A percentile compares a stretch with the other conserved stretches of the same genome.
phyloP scores from a whole-genome alignment of 30 jellyfish, hydroid and myxozoan species.

The Rhopilema esculentum region DNA sequence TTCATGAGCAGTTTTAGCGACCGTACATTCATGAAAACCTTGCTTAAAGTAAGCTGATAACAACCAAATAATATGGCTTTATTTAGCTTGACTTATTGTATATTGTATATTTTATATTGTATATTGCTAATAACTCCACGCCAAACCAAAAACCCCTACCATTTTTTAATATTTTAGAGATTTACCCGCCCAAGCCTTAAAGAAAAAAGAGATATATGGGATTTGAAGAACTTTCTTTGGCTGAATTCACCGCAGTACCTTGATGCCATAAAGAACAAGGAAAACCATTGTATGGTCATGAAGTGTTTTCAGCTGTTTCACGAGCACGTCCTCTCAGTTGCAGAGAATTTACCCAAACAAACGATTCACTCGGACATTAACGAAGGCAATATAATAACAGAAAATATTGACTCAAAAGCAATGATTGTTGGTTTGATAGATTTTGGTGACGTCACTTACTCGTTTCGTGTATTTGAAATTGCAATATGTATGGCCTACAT shows the following conservation, averaged over 20 bases:
- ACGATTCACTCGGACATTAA: constrained; percentile 39
- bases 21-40: too few species aligned
- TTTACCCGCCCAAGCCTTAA: constrained; percentile 46
- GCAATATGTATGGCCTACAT: constrained; percentile 59
- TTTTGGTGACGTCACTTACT: constrained; percentile 55
- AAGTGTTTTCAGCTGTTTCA: constrained; percentile 24
- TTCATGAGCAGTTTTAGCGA: too few species aligned
- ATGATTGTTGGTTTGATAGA: constrained; percentile 47
- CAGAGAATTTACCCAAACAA: constrained; percentile 46
- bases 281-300: not conserved
- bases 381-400: constrained; percentile 27
- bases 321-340: constrained; percentile 13
- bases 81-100: too few species aligned
- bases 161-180: constrained; percentile 6
- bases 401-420: not conserved
- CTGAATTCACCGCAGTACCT: constrained; percentile 48
- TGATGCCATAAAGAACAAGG: constrained; percentile 14
- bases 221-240: constrained; percentile 27
- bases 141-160: too few species aligned
- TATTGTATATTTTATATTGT: not conserved
- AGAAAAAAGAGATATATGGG: constrained; percentile 43
- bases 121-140: too few species aligned
- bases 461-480: constrained; percentile 63
- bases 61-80: too few species aligned
- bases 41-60: too few species aligned